Evolutionary conservation across 2,113 vertebrate species (phyloP).

Genomic region (Sinocyclocheilus anophthalmus): DNA sequence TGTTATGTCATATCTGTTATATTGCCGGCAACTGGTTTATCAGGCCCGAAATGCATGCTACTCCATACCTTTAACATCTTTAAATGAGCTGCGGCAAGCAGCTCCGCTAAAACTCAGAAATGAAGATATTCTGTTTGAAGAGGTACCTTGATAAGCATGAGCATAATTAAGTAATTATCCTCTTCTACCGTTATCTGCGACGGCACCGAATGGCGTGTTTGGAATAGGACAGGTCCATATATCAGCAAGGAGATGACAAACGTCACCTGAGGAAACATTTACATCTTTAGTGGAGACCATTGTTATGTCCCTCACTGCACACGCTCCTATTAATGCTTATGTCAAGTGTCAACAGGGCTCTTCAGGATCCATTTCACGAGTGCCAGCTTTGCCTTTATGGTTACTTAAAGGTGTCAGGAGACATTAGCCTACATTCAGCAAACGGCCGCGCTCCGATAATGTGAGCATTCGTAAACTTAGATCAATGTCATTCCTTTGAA

Average conservation of each 20-base stretch:
- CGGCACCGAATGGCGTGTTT: background rate
- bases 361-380: constrained; percentile 55
- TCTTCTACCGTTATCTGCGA: constrained; percentile 26
- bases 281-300: constrained; percentile 43
- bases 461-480: constrained; percentile 12
- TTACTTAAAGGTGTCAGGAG: constrained; percentile 54
- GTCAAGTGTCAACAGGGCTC: constrained; percentile 51
- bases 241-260: constrained; percentile 43
- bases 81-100: constrained; percentile 36
- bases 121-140: constrained; percentile 1
- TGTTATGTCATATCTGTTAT: constrained; percentile 43
- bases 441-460: background rate
- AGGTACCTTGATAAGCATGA: constrained; percentile 39
- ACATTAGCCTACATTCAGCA: constrained; percentile 46
- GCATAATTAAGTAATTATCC: constrained; percentile 35
- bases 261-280: constrained; percentile 29
- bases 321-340: constrained; percentile 49
- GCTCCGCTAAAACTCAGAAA: constrained; percentile 11
- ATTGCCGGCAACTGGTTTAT: constrained; percentile 38
- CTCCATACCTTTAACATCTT: constrained; percentile 2
- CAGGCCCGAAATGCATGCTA: constrained; percentile 12
- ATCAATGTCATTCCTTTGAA: constrained; percentile 29
- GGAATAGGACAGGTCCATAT: constrained; percentile 41
- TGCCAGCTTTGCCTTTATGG: constrained; percentile 52
- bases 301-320: constrained; percentile 43